Base-by-base conservation (phyloP, 2,113 vertebrate species). In the Pseudorasbora parva region DNA sequence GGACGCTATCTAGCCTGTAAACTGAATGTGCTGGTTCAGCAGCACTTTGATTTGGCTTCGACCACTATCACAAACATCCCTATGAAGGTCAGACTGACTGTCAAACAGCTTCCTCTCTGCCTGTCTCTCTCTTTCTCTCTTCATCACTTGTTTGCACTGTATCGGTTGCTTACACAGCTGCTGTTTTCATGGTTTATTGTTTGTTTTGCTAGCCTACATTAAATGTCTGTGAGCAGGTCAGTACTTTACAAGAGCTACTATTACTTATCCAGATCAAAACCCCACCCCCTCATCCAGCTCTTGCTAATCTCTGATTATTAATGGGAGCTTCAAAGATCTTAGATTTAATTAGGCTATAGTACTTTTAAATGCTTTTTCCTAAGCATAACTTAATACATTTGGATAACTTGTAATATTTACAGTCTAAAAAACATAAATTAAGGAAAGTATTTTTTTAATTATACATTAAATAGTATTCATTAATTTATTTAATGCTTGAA, bases 141-240 rank as follows among this genome's bases (percentile, higher is more conserved):
- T 85, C 59, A 68, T 87, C 49, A 85, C 64, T 87, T 56, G 85
- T 88, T 71, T 84, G 64, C 79, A 37, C 45, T 85, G 23, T 80
- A 54, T 72, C 56, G 33, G 62, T 75, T 85, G 77, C 89, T 92
- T 89, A 89, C 89, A 87, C 93, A 93, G 93, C 92, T 96, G 96
- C 95, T 96, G 95, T 96, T 95, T 96, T 96, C 95, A 95, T 96
- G 92, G 96, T 95, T 94, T 96, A 92, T 97, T 97, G 85, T 97
- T 94, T 97, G 94, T 96, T 96, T 97, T 96, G 94, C 96, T 98
- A 99, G 98, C 97, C 97, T 93, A 98, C 97, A 96, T 96, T 98
- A 97, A 98, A 93, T 99, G 96, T 99, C 96, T 98, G 95, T 97
- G 97, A 98, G 92, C 97, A 99, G 98, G 97, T 99, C 95, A 99